These are phyloP conservation scores for Dermatophagoides farinae DNA, from an alignment of 1,140 invertebrate species.

Conservation along the genomic window DNA sequence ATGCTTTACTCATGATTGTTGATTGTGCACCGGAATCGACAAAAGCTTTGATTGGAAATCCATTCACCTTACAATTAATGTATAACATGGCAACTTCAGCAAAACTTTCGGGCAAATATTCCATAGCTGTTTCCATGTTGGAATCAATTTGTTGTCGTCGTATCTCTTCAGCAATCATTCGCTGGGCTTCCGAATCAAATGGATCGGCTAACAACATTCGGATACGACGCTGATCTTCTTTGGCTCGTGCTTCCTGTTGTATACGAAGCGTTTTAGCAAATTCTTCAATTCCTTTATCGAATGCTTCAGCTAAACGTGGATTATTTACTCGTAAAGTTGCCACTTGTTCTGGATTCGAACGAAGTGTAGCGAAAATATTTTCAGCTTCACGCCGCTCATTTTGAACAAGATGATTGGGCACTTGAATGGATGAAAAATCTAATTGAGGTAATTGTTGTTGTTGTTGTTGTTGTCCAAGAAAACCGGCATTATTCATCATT, in stretches of 20 bases:
- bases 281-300: constrained; percentile 54
- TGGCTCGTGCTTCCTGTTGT: constrained; percentile 46
- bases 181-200: constrained; percentile 81
- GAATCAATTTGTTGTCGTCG: constrained; percentile 41
- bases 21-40: constrained; percentile 88
- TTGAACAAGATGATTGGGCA: constrained; percentile 35
- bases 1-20: constrained; percentile 77
- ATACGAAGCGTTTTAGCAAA: constrained; percentile 61
- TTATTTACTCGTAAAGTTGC: constrained; percentile 81
- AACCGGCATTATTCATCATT: background rate
- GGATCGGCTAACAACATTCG: constrained; percentile 79
- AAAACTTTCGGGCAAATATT: constrained; percentile 92
- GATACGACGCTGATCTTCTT: constrained; percentile 57
- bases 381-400: background rate
- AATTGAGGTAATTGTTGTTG: constrained; percentile 38
- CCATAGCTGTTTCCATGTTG: constrained; percentile 96
- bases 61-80: constrained; percentile 87
- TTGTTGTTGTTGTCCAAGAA: background rate
- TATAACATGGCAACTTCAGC: constrained; percentile 93
- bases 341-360: constrained; percentile 76
- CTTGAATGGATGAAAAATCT: constrained; percentile 64
- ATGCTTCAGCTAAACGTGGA: constrained; percentile 67
- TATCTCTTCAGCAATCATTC: constrained; percentile 84
- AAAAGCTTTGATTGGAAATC: constrained; percentile 85
- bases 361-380: constrained; percentile 47